A percentile compares a stretch with the other conserved stretches of the same genome.
These are phyloP conservation scores for Stictocephala bisonia DNA, from an alignment of 2,888 invertebrate genomes.

Conservation along the genomic window DNA sequence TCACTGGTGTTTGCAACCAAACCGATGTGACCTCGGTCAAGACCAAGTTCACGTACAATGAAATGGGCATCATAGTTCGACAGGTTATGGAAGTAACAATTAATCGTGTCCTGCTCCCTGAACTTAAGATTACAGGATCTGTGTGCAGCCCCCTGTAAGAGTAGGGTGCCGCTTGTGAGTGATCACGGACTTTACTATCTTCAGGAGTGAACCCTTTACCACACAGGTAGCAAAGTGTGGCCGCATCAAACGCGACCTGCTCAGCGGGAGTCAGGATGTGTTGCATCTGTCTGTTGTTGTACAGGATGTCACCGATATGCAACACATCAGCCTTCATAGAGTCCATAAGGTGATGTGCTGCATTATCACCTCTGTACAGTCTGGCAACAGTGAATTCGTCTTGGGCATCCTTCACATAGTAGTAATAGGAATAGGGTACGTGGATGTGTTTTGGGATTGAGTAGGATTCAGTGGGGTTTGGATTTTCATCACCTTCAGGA, in stretches of 20 bases:
- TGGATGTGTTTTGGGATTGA: constrained; percentile 12
- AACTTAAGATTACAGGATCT: background rate
- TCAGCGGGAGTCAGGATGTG: background rate
- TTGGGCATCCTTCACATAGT: background rate
- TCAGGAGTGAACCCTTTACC: background rate
- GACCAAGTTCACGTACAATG: constrained; percentile 58
- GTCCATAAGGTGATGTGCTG: background rate
- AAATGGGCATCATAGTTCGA: constrained; percentile 60
- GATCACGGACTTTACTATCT: background rate
- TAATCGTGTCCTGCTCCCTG: background rate
- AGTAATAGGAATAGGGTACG: background rate
- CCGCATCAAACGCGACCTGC: background rate
- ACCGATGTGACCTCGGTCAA: constrained; percentile 54
- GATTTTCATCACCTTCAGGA: background rate
- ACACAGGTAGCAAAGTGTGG: background rate
- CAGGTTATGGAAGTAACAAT: constrained; percentile 43
- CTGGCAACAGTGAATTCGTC: background rate
- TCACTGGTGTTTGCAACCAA: constrained; percentile 60
- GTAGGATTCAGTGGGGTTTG: background rate
- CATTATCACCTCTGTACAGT: background rate
- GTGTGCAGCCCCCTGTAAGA: background rate
- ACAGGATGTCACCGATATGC: constrained; percentile 8
- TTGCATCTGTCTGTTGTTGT: background rate
- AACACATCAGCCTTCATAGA: background rate
- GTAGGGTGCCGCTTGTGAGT: too few species aligned